Conservation (phyloP, 2,113 vertebrate species). For the Solea senegalensis region DNA sequence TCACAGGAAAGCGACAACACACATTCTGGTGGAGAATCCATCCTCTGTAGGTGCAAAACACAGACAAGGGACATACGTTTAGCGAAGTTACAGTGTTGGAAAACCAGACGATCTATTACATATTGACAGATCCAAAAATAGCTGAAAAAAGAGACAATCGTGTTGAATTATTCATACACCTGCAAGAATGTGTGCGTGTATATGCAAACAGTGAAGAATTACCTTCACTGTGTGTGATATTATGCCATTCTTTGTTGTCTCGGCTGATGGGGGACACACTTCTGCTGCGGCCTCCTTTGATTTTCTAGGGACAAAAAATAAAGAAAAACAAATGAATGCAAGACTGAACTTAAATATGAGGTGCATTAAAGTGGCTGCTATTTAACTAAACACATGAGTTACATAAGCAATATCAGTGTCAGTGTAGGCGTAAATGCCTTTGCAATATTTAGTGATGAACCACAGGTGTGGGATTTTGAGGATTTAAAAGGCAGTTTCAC, state of each 20-base stretch:
- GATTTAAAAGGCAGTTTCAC: conserved; percentile 45
- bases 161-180: too few species aligned
- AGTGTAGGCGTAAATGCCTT: conserved; percentile 17
- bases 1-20: conserved; percentile 82
- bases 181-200: background rate
- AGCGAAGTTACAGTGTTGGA: background rate
- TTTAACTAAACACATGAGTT: conserved; percentile 25
- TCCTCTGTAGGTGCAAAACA: conserved; percentile 68
- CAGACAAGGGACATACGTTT: conserved; percentile 28
- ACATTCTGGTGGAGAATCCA: conserved; percentile 85
- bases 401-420: conserved; percentile 28
- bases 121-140: too few species aligned
- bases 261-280: conserved; percentile 58
- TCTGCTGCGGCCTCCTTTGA: conserved; percentile 67
- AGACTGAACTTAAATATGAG: background rate
- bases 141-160: too few species aligned
- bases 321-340: background rate
- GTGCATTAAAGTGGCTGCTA: conserved; percentile 2
- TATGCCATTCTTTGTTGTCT: conserved; percentile 79
- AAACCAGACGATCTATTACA: too few species aligned
- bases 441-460: conserved; percentile 34
- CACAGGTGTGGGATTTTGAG: conserved; percentile 38
- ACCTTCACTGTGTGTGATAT: conserved; percentile 73
- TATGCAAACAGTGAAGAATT: conserved; percentile 24
- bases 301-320: conserved; percentile 64